Evolutionary conservation across 2,797 vertebrate species (phyloP).

Genomic region (Rhynchotus rufescens): DNA sequence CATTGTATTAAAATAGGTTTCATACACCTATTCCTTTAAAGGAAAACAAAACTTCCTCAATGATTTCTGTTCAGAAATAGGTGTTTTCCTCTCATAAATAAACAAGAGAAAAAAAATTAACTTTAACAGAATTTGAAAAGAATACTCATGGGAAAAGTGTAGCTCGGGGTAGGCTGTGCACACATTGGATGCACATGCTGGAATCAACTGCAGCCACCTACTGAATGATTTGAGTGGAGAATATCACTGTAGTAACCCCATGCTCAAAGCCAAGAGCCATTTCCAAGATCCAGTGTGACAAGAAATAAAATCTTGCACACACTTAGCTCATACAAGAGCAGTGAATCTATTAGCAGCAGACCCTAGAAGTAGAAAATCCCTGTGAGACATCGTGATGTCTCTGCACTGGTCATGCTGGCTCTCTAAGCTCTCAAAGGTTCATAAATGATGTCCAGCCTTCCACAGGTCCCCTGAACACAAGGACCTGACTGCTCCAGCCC

Average conservation of each 20-base stretch:
- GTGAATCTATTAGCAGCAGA: neutral
- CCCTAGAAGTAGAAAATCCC: neutral
- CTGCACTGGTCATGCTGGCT: neutral
- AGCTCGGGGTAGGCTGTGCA: accelerated
- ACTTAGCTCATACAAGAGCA: too few species aligned
- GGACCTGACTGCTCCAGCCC: neutral
- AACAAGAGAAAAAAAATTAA: neutral
- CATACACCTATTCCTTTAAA: neutral
- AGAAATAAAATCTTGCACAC: neutral
- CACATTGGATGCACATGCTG: neutral
- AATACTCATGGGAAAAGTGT: neutral
- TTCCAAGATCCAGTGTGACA: neutral
- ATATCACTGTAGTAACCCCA: neutral
- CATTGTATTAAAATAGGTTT: neutral
- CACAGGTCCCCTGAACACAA: neutral
- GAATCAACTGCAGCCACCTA: neutral
- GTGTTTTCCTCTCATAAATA: neutral
- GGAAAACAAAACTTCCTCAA: neutral
- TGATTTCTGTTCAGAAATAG: neutral
- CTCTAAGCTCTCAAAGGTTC: neutral
- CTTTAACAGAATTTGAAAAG: neutral
- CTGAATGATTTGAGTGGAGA: neutral
- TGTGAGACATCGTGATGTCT: neutral
- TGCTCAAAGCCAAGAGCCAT: neutral
- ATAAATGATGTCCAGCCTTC: neutral